Base-by-base conservation (phyloP, 1,140 invertebrate genomes). In the Drosophila lacteicornis region DNA sequence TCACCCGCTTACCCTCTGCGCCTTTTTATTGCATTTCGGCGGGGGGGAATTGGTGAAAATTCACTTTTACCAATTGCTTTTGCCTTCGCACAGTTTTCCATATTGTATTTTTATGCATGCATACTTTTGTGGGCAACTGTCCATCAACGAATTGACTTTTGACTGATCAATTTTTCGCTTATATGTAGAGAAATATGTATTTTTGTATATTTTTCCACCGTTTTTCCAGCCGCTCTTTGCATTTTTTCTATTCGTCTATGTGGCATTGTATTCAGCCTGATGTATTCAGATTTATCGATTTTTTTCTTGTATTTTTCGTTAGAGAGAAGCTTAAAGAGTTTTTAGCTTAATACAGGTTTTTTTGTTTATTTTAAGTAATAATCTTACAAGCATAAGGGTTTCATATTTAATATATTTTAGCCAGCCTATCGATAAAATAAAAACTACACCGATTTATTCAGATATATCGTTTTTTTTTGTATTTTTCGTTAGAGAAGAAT, bases 141-240 rank as follows among this genome's bases (percentile, higher is more conserved):
- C 65, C 69, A 70, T 70, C 69, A 69, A 30, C 51, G 69, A 70
- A 71, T 71, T 71, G 50, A 69, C 69, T 70, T 70, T 50, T 50
- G 63, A 58, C 69, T 58, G 51, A 71, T 70, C 65, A 70, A 71
- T 71, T 58, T 49, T 71, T 40, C 6, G 19, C 13, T 1, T 55
- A 15, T n/a, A 55, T 38, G 0, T 9, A 25, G 3, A 25, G 22
- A 17, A 22, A 7, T 42, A 25, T n/a, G 13, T 9, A n/a, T 42
- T 30, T 30, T 30, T 30, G 27, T 30, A n/a, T 6, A 15, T 46
- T 57, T 57, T 57, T 57, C 33, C 33, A n/a, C 33, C 22, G 11
- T 43, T 57, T 57, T 43, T 11, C 19, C 19, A 57, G 9, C 12
- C 15, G 22, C 22, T 42, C 42, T n/a, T 57, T 30, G 8, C 12